phyloP scores from a whole-genome alignment of 1,140 invertebrate species.

The Colletes gigas region DNA sequence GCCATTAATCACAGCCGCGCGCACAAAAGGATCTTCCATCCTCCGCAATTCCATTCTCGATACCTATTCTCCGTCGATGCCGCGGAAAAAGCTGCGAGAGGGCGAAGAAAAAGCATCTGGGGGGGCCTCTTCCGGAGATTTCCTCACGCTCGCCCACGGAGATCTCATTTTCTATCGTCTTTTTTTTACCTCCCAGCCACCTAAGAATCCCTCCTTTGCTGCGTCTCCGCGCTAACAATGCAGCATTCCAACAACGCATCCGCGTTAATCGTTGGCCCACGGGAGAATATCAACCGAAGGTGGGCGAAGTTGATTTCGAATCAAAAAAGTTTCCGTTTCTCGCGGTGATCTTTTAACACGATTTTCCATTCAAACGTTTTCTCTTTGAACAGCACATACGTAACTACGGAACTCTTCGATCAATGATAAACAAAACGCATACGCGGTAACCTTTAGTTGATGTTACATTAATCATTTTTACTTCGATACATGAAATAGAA shows the following conservation, averaged over 20 bases:
- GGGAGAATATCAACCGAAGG: neutral
- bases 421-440: no score
- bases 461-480: no score
- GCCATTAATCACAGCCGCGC: conserved; percentile 44
- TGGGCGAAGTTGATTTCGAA: neutral
- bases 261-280: conserved; percentile 7
- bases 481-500: no score
- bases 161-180: conserved; percentile 37
- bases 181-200: neutral
- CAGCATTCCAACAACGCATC: conserved; percentile 35
- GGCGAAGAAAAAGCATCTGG: conserved; percentile 23
- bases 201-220: neutral
- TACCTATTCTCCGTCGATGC: conserved; percentile 39
- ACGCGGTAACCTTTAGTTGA: no score
- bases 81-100: conserved; percentile 8
- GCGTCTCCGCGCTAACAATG: conserved; percentile 11
- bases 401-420: no score
- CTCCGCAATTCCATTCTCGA: conserved; percentile 47
- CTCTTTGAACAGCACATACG: no score
- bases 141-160: conserved; percentile 43
- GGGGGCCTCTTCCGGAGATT: conserved; percentile 37
- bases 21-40: conserved; percentile 48
- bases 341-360: no score
- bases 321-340: no score
- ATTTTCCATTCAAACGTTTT: no score